Conservation (phyloP, 2,797 vertebrate species). For the Ataeniobius toweri region DNA sequence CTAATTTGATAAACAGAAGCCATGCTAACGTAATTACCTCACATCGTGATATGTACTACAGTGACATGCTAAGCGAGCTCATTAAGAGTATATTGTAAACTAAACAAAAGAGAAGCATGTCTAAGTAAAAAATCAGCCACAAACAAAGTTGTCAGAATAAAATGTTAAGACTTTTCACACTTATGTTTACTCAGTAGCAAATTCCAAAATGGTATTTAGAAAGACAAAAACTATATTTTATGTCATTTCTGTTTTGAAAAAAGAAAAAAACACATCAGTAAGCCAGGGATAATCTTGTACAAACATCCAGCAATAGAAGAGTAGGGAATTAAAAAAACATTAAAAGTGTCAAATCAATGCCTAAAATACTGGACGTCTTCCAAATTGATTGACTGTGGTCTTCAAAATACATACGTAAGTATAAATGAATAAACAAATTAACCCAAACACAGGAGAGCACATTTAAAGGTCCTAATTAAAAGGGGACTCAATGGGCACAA, state of each 20-base stretch:
- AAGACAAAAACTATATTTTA: not conserved
- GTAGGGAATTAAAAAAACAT: not conserved
- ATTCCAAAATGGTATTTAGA: not conserved
- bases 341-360: not conserved
- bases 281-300: not conserved
- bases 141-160: conserved; percentile 16
- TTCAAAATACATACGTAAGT: not conserved
- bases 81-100: conserved; percentile 41
- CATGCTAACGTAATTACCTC: conserved; percentile 56
- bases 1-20: conserved; percentile 53
- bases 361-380: not conserved
- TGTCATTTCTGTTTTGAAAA: not conserved
- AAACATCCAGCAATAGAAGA: not conserved
- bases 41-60: conserved; percentile 26
- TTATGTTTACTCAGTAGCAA: not conserved
- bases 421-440: not conserved
- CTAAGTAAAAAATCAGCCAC: conserved; percentile 9
- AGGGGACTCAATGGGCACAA: not conserved
- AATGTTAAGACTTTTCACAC: not conserved
- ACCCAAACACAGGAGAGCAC: not conserved
- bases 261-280: not conserved
- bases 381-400: not conserved
- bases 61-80: conserved; percentile 20
- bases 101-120: conserved; percentile 7
- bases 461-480: not conserved